A percentile compares a stretch with the other conserved stretches of the same genome.
Conservation (phyloP, 2,888 invertebrate species). For the Cryptus armator region DNA sequence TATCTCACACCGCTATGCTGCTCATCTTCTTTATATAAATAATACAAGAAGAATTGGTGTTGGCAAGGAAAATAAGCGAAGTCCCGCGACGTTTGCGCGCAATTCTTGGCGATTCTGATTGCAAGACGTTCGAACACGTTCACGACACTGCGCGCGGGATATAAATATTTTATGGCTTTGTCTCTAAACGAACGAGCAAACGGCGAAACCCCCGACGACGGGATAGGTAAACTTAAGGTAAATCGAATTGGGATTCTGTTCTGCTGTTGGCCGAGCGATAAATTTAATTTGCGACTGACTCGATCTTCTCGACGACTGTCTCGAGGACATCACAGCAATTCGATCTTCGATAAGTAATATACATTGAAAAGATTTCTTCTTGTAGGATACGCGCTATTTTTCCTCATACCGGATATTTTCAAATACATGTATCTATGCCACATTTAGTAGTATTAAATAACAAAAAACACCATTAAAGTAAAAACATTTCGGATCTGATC, state of each 20-base stretch:
- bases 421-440: background rate
- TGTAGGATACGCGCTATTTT: background rate
- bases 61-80: background rate
- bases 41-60: slow-evolving; percentile 27
- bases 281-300: slow-evolving; percentile 58
- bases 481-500: too few relatives aligned
- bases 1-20: too few relatives aligned
- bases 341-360: slow-evolving; percentile 47
- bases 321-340: slow-evolving; percentile 56
- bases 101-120: slow-evolving; percentile 20
- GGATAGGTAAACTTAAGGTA: slow-evolving; percentile 45
- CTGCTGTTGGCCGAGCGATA: slow-evolving; percentile 51
- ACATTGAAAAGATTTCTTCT: slow-evolving; percentile 14
- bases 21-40: slow-evolving; percentile 26
- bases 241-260: slow-evolving; percentile 53
- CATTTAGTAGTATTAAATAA: too few relatives aligned
- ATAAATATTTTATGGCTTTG: slow-evolving; percentile 65
- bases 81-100: background rate
- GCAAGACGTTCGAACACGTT: slow-evolving; percentile 5
- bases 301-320: slow-evolving; percentile 10
- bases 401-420: slow-evolving; percentile 22
- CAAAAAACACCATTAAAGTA: too few relatives aligned
- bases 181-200: slow-evolving; percentile 24
- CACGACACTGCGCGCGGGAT: slow-evolving; percentile 15
- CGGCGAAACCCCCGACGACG: slow-evolving; percentile 11